phyloP scores from a whole-genome alignment of 2,888 invertebrate species.

The Acronicta psi region DNA sequence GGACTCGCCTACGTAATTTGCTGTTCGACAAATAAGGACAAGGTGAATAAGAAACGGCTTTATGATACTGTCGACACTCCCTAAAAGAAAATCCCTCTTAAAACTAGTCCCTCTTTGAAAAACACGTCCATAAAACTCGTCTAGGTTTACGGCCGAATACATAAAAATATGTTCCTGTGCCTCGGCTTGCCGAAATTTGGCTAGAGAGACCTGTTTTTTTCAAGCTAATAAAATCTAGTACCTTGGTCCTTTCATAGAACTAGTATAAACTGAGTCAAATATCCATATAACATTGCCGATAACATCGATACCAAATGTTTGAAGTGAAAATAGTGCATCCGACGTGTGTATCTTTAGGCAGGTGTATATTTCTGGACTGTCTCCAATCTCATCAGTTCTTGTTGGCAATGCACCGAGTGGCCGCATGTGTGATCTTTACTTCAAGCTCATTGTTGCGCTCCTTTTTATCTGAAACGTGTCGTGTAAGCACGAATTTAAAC shows the following conservation, averaged over 20 bases:
- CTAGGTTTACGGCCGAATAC: slow-evolving; percentile 70
- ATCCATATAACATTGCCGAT: slow-evolving; percentile 25
- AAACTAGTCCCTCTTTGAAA: slow-evolving; percentile 69
- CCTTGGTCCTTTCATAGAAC: slow-evolving; percentile 51
- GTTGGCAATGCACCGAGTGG: slow-evolving; percentile 74
- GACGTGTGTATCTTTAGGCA: slow-evolving; percentile 44
- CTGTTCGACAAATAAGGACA: slow-evolving; percentile 40
- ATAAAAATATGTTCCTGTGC: slow-evolving; percentile 70
- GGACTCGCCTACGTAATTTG: slow-evolving; percentile 56
- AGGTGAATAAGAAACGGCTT: slow-evolving; percentile 49
- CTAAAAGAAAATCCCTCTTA: slow-evolving; percentile 64
- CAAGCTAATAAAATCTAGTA: slow-evolving; percentile 63
- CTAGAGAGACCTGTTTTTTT: slow-evolving; percentile 55
- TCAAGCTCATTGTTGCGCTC: slow-evolving; percentile 74
- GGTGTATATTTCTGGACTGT: slow-evolving; percentile 66
- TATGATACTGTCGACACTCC: slow-evolving; percentile 51
- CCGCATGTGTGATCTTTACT: slow-evolving; percentile 80
- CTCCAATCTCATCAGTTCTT: slow-evolving; percentile 77
- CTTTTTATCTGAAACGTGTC: slow-evolving; percentile 75
- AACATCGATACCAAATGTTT: slow-evolving; percentile 32
- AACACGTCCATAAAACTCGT: slow-evolving; percentile 75
- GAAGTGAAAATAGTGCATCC: slow-evolving; percentile 13
- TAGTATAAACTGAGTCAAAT: slow-evolving; percentile 40
- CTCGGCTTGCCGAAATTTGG: slow-evolving; percentile 65
- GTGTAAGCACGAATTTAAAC: slow-evolving; percentile 76